Conservation (phyloP, 1,140 invertebrate species). For the Wiebesia pumilae region DNA sequence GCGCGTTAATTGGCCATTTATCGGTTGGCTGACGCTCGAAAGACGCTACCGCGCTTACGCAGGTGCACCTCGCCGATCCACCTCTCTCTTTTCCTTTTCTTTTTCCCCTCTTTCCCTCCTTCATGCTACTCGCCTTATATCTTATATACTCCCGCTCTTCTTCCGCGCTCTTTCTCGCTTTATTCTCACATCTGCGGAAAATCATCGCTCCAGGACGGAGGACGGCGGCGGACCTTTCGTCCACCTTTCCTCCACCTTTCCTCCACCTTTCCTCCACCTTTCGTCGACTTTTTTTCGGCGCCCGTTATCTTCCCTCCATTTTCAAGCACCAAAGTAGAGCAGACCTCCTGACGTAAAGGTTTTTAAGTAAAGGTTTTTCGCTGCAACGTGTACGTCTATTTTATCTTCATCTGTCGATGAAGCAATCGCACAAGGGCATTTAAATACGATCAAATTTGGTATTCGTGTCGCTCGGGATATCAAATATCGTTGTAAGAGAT, state of each 20-base stretch:
- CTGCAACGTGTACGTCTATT: too few relatives aligned
- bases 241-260: not conserved
- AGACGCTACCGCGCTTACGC: constrained; percentile 38
- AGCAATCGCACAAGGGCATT: too few relatives aligned
- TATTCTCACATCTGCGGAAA: not conserved
- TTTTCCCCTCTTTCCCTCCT: not conserved
- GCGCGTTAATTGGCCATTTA: constrained; percentile 29
- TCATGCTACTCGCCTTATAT: not conserved
- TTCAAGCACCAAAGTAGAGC: not conserved
- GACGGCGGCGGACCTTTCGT: too few relatives aligned
- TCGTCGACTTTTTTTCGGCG: not conserved
- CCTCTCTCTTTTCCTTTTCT: not conserved
- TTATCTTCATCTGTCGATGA: too few relatives aligned
- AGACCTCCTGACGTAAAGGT: too few relatives aligned
- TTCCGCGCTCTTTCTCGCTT: not conserved
- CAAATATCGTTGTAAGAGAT: too few relatives aligned
- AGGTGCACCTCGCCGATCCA: too few relatives aligned
- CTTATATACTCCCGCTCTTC: not conserved
- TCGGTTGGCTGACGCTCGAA: not conserved
- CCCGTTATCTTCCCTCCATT: not conserved
- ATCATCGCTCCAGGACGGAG: not conserved
- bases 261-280: not conserved
- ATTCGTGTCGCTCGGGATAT: too few relatives aligned
- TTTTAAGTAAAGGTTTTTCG: too few relatives aligned
- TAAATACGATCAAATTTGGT: too few relatives aligned